Conservation (phyloP, 2,888 invertebrate species). For the Troilus luridus region DNA sequence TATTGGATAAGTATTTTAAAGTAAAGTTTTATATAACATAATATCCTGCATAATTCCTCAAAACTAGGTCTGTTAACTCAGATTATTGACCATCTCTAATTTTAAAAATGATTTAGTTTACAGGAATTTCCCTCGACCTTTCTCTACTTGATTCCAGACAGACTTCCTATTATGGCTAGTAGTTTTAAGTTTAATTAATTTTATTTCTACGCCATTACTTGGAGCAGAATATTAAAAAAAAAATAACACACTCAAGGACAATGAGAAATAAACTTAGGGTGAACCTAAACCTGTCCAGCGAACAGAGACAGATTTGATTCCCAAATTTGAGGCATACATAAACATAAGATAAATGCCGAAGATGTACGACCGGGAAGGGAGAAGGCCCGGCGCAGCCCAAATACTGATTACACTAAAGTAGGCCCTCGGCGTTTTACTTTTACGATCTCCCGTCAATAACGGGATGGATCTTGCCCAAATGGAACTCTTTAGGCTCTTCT, state of each 20-base stretch:
- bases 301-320: neutral
- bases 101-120: too few species aligned
- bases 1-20: too few species aligned
- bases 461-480: slow-evolving; percentile 44
- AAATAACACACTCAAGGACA: neutral
- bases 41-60: too few species aligned
- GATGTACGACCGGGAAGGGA: neutral
- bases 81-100: too few species aligned
- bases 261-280: neutral
- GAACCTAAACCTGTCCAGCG: neutral
- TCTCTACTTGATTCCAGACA: too few species aligned
- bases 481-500: slow-evolving; percentile 27
- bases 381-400: slow-evolving; percentile 8
- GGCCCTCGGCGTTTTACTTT: slow-evolving; percentile 43
- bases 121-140: too few species aligned
- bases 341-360: slow-evolving; percentile 37
- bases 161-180: neutral
- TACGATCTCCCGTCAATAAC: slow-evolving; percentile 49
- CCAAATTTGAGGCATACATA: slow-evolving; percentile 33
- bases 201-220: neutral
- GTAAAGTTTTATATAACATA: too few species aligned
- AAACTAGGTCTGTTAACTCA: too few species aligned
- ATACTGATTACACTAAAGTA: slow-evolving; percentile 42
- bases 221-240: neutral
- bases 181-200: neutral